Evolutionary conservation across 2,888 invertebrate genomes (phyloP).

Genomic region (Erebia ligea): DNA sequence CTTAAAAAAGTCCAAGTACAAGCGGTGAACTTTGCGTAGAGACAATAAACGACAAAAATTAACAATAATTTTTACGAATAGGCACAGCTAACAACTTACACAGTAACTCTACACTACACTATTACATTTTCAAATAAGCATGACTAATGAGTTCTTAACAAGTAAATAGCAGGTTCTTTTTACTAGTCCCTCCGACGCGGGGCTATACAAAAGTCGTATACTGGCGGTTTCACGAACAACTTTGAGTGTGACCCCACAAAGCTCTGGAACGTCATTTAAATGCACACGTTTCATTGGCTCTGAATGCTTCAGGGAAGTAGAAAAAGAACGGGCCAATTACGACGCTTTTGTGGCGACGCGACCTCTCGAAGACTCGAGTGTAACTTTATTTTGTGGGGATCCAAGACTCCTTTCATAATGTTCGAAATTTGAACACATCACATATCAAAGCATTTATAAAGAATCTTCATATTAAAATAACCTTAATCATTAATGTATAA

Average conservation of each 20-base stretch:
- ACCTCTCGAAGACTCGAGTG: constrained; percentile 79
- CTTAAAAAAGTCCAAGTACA: not conserved
- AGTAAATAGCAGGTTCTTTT: constrained; percentile 69
- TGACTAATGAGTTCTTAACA: constrained; percentile 77
- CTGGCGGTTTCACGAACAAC: constrained; percentile 76
- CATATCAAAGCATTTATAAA: constrained; percentile 29
- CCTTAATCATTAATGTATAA: constrained; percentile 11
- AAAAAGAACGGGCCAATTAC: constrained; percentile 83
- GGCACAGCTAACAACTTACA: constrained; percentile 36
- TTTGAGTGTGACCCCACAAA: constrained; percentile 81
- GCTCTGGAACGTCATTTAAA: constrained; percentile 81
- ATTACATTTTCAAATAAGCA: constrained; percentile 68
- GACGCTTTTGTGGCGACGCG: constrained; percentile 77
- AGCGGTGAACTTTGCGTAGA: not conserved
- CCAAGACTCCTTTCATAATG: constrained; percentile 63
- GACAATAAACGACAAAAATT: not conserved
- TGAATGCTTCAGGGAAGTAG: constrained; percentile 82
- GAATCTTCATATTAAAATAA: constrained; percentile 1
- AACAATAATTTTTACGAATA: constrained; percentile 15
- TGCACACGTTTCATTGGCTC: constrained; percentile 84
- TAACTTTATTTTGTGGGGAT: constrained; percentile 75
- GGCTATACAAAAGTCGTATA: constrained; percentile 72
- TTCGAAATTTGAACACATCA: constrained; percentile 36
- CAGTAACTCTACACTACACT: constrained; percentile 45
- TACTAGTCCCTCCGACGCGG: constrained; percentile 62